A percentile compares a stretch with the other conserved stretches of the same genome.
phyloP scores from a whole-genome alignment of 1,140 invertebrate species.

The Thaumatotibia leucotreta region DNA sequence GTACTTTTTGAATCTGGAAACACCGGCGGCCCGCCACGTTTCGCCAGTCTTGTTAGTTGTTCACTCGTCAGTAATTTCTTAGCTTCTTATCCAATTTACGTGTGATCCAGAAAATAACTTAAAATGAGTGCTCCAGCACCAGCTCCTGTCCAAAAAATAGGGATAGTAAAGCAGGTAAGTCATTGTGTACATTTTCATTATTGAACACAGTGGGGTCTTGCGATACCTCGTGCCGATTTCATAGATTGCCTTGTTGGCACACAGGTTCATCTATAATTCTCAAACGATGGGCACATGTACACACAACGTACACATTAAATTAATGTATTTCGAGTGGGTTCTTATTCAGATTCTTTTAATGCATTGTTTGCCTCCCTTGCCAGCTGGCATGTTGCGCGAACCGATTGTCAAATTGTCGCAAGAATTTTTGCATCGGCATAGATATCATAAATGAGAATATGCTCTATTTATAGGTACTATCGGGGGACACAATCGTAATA shows the following conservation, averaged over 20 bases:
- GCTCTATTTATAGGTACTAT: constrained; percentile 82
- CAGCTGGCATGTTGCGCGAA: constrained; percentile 9
- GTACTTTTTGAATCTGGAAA: constrained; percentile 45
- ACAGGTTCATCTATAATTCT: constrained; percentile 23
- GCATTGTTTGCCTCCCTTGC: background rate
- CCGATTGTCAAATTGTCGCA: constrained; percentile 6
- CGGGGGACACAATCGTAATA: constrained; percentile 93
- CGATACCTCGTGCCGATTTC: constrained; percentile 56
- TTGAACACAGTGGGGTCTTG: constrained; percentile 22
- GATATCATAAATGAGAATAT: constrained; percentile 16
- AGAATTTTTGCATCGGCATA: background rate
- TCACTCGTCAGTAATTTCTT: constrained; percentile 50
- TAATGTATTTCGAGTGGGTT: background rate
- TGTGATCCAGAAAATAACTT: constrained; percentile 33
- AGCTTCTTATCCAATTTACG: constrained; percentile 40
- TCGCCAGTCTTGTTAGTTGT: constrained; percentile 59
- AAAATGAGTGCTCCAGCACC: constrained; percentile 65
- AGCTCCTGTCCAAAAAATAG: constrained; percentile 58
- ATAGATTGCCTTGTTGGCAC: constrained; percentile 67
- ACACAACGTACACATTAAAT: background rate
- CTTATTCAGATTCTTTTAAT: background rate
- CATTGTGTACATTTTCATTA: constrained; percentile 31
- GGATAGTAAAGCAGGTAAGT: constrained; percentile 70
- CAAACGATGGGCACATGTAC: background rate
- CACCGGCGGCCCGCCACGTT: constrained; percentile 62